Conservation (phyloP, 2,113 vertebrate species). For the Pangasianodon hypophthalmus region DNA sequence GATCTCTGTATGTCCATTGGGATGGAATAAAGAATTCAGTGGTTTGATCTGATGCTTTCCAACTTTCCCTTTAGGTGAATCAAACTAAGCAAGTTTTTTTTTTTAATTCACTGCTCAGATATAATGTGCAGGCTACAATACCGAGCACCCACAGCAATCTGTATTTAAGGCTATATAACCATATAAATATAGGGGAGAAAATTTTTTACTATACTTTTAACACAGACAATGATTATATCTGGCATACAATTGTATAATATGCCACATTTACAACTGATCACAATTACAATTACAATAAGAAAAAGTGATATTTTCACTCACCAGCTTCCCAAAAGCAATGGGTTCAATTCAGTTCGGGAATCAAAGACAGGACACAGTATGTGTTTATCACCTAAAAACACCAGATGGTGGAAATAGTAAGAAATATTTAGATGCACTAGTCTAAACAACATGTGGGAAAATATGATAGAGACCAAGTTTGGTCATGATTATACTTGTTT, state of each 20-base stretch:
- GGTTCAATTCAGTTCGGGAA: background rate
- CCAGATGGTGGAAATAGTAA: background rate
- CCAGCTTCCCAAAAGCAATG: background rate
- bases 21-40: background rate
- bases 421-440: background rate
- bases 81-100: background rate
- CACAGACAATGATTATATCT: background rate
- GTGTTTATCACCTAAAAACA: background rate
- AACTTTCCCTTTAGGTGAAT: background rate
- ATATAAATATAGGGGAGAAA: background rate
- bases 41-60: background rate
- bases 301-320: background rate
- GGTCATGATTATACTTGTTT: background rate
- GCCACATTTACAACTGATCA: background rate
- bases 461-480: background rate
- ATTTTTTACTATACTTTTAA: background rate
- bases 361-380: background rate
- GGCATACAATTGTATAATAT: background rate
- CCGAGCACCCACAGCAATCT: background rate
- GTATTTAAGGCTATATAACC: background rate
- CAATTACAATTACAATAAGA: background rate
- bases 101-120: background rate
- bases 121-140: background rate
- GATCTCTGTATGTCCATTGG: background rate
- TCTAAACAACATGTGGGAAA: background rate